Base-by-base conservation (phyloP, 2,888 invertebrate genomes). In the Mesorhabditis belari region DNA sequence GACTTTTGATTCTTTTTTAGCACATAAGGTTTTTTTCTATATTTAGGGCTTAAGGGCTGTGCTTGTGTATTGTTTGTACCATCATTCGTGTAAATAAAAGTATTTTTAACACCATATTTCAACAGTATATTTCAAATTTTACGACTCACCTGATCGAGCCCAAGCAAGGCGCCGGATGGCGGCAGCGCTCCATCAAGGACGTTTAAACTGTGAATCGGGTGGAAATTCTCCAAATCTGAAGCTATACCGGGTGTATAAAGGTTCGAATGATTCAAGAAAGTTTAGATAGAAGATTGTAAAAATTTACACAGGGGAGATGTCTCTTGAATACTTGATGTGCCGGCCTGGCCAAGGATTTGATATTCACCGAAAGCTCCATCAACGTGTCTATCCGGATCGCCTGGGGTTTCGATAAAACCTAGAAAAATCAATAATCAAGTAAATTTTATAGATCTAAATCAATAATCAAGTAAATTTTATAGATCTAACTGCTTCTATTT, bases 161-260 rank as follows among this genome's bases (percentile, higher is more conserved):
- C 64, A 9, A 63, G 55, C 58, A 63, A 55, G 27, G 56, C 60
- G 21, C 60, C 57, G 44, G 63, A 54, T 1, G 64, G 64, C n/a
- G 64, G 57, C 28, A 63, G 29, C 19, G 35, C 25, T 12, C 57
- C 29, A 5, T 63, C 64, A 4, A 55, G 12, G 44, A 35, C 44
- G 44, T 35, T 35, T 9, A 35, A n/a, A n/a, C 44, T 35, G 12
- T n/a, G 44, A 35, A 35, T 35, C 44, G 44, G 44, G n/a, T 35
- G 44, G 44, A 35, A 35, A 35, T 35, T 35, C n/a, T 35, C 44
- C 44, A 35, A 17, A 35, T 35, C 44, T 35, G 44, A 35, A 35
- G 44, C 44, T 35, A 35, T 35, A 35, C 12, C 44, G 44, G 44
- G n/a, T 9, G 44, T 35, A 17, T 35, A n/a, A n/a, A n/a, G n/a